These are phyloP conservation scores for Corythornis madagascariensis DNA, from an alignment of 2,113 vertebrate species.

Conservation along the genomic window DNA sequence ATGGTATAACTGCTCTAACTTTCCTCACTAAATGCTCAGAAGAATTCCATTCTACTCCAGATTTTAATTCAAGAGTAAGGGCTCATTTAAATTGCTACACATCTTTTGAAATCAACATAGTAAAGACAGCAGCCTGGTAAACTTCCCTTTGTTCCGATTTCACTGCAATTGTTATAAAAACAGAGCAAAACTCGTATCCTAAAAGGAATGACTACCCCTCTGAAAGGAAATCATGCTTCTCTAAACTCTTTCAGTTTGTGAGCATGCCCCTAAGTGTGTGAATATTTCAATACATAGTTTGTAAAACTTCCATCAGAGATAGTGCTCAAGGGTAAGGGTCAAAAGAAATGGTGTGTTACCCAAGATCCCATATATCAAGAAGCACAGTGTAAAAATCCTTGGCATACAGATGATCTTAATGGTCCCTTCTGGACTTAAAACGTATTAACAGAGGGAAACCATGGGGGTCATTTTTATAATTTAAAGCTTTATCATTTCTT, in stretches of 20 bases:
- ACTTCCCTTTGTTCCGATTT: background rate
- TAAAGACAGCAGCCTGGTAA: background rate
- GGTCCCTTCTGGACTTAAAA: conserved; percentile 37
- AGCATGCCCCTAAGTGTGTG: background rate
- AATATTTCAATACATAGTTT: background rate
- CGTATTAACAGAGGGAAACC: conserved; percentile 8
- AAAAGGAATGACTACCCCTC: background rate
- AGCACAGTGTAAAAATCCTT: background rate
- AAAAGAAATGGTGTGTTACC: conserved; percentile 8
- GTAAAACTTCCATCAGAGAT: conserved; percentile 4
- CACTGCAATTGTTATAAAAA: background rate
- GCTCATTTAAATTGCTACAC: background rate
- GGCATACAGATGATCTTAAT: conserved; percentile 28
- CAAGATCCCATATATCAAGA: conserved; percentile 11
- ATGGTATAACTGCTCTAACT: background rate
- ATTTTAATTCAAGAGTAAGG: background rate
- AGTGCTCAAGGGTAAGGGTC: conserved; percentile 10
- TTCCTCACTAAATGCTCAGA: background rate
- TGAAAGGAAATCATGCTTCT: background rate
- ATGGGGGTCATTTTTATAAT: conserved; percentile 24
- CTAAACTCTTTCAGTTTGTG: background rate
- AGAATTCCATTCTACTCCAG: background rate
- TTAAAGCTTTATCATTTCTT: conserved; percentile 43
- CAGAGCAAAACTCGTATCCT: background rate
- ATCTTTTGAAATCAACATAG: background rate